These are phyloP conservation scores for Lepidocolaptes lacrymiger DNA, from an alignment of 2,797 vertebrate genomes.

Conservation along the genomic window DNA sequence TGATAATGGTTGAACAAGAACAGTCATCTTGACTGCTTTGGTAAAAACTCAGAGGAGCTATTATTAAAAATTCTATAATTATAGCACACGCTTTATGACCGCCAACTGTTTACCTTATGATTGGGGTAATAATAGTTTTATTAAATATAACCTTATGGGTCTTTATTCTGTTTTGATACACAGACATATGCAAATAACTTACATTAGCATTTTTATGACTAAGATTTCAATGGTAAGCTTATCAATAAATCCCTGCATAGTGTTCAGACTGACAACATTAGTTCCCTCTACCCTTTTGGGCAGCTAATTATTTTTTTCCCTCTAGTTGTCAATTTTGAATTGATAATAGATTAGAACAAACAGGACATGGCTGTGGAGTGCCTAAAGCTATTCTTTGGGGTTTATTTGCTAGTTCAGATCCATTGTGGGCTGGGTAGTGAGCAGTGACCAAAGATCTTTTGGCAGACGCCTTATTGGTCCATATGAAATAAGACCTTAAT, in stretches of 20 bases:
- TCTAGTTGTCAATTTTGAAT: neutral
- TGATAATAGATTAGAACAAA: constrained; percentile 17
- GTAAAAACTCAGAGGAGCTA: neutral
- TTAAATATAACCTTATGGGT: constrained; percentile 2
- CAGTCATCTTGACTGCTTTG: neutral
- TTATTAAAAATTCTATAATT: neutral
- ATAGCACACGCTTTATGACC: neutral
- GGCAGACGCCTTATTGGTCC: neutral
- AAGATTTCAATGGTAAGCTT: constrained; percentile 52
- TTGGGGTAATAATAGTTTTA: constrained; percentile 2
- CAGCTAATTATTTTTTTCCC: neutral
- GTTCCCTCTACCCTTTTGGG: neutral
- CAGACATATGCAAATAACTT: constrained; percentile 46
- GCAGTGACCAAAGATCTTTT: neutral
- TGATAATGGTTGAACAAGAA: neutral
- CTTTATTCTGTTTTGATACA: constrained; percentile 9
- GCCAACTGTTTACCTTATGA: constrained; percentile 20
- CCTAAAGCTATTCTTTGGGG: neutral
- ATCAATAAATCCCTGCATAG: constrained; percentile 49
- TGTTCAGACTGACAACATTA: neutral
- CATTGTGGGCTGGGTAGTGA: neutral
- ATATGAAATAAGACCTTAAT: neutral
- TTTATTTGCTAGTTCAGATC: neutral
- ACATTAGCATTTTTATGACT: constrained; percentile 59
- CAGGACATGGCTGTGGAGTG: neutral